Base-by-base conservation (phyloP, 2,797 vertebrate species). In the Vespertilio murinus region DNA sequence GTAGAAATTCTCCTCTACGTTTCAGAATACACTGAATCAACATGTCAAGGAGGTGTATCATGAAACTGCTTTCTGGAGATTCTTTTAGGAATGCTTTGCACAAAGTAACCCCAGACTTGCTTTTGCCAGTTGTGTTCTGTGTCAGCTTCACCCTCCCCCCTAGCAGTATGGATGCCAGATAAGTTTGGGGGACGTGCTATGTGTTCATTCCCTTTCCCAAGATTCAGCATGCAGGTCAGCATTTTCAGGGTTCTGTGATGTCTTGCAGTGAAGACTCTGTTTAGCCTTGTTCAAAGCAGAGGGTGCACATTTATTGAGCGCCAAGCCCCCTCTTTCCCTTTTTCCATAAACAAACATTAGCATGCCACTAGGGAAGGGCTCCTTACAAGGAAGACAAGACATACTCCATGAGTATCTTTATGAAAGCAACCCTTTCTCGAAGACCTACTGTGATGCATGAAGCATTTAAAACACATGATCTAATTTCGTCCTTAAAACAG, bases 351-450 rank as follows among this genome's bases (percentile, higher is more conserved):
- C 3, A 40, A 40, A 28, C 3, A 4, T 28, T 40, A 17, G 5
- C 11, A 30, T n/a, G 9, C 2, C 25, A 1, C 35, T 8, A 1
- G 4, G 11, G 16, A 69, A 38, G n/a, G 17, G 1, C 20, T n/a
- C 22, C 8, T 71, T n/a, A 16, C 1, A 0, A 17, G 47, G 30
- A 22, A n/a, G 35, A 52, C 4, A 2, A 59, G 13, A 20, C 33
- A 0, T 22, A 6, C 2, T 61, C 23, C 3, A 1, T 17, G 61
- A 9, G 5, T 22, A 1, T 42, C 23, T 74, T 45, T 35, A 59
- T 20, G 6, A 70, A 47, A 88, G 17, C 16, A 8, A 0, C 14
- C 28, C 5, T 38, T 81, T 45, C 11, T 52, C 25, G 8, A 59
- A 61, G 38, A 40, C 9, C 70, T 47, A 2, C 42, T 33, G 33